Conservation (phyloP, 1,140 invertebrate species). For the Saccostrea cuccullata region DNA sequence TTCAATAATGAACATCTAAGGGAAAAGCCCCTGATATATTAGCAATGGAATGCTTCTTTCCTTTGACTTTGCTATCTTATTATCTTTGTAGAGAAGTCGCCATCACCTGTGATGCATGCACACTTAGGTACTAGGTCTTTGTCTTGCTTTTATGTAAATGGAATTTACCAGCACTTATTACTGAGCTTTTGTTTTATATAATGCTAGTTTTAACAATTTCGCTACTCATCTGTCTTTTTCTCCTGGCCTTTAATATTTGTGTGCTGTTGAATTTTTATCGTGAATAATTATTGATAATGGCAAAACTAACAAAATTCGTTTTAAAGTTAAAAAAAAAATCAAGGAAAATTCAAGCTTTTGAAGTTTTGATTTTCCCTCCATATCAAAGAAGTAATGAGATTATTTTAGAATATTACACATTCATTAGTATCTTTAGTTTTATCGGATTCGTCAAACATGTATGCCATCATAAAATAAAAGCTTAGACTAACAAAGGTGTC, state of each 20-base stretch:
- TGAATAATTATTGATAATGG: neutral
- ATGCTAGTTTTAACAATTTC: neutral
- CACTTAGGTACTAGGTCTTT: neutral
- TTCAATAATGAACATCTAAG: too few relatives aligned
- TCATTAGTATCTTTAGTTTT: neutral
- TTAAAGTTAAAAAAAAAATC: too few relatives aligned
- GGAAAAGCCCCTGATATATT: too few relatives aligned
- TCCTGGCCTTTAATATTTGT: neutral
- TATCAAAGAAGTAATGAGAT: too few relatives aligned
- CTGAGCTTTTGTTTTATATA: neutral
- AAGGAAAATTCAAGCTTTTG: too few relatives aligned
- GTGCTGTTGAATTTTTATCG: neutral
- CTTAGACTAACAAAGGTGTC: neutral
- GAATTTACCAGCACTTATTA: neutral
- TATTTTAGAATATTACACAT: neutral
- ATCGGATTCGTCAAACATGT: neutral
- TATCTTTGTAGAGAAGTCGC: slow-evolving; percentile 30
- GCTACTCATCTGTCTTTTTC: neutral
- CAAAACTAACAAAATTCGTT: too few relatives aligned
- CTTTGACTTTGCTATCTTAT: neutral
- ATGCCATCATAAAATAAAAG: neutral
- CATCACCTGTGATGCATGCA: slow-evolving; percentile 9
- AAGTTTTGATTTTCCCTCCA: too few relatives aligned
- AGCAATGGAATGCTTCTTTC: slow-evolving; percentile 8
- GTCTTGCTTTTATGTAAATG: neutral